Evolutionary conservation across 1,140 invertebrate species (phyloP), one percentile per base, ranked within the genome.

Genomic region (Cydia fagiglandana): DNA sequence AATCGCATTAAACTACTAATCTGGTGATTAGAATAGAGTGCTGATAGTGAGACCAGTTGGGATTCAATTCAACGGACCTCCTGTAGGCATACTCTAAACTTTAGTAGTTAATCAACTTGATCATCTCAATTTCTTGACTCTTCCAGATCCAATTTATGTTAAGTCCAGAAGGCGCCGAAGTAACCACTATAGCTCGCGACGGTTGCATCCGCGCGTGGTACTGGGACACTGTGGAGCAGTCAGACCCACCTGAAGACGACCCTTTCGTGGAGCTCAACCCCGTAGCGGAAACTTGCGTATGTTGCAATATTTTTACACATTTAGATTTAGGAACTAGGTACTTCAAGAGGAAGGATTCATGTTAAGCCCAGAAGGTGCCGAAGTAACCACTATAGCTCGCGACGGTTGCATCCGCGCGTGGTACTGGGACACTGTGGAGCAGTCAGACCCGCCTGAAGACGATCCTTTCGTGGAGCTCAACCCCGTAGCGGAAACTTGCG

Each of bases 391-490:
- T 0, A 91, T 94, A 81, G 95, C 96, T 10, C 94, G 95, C 82
- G 97, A 98, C 91, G 97, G 97, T 0, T 97, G 94, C 86, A 95
- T 98, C 17, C 94, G 96, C 75, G 94, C 97, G 24, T 98, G 97
- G 97, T 97, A 96, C 86, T 98, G 97, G 94, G 96, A 97, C 76
- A 96, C 95, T 0, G 96, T 98, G 17, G 97, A 98, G 82, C 94
- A 96, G 78, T 96, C 97, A 0, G 96, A 98, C 90, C 95, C 95
- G 0, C 94, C 95, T 0, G 96, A 97, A 83, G 96, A 97, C 9
- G 95, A 96, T 79, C 94, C 95, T n/a, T 95, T 95, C 75, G 94
- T 97, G 68, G 96, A 97, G 89, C 95, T 97, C 70, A 97, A 98
- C 86, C 97, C 97, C 3, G 96, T 96, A 74, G 96, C 97, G 85